Evolutionary conservation across 2,888 invertebrate genomes (phyloP).

Genomic region (Artemia sinica): DNA sequence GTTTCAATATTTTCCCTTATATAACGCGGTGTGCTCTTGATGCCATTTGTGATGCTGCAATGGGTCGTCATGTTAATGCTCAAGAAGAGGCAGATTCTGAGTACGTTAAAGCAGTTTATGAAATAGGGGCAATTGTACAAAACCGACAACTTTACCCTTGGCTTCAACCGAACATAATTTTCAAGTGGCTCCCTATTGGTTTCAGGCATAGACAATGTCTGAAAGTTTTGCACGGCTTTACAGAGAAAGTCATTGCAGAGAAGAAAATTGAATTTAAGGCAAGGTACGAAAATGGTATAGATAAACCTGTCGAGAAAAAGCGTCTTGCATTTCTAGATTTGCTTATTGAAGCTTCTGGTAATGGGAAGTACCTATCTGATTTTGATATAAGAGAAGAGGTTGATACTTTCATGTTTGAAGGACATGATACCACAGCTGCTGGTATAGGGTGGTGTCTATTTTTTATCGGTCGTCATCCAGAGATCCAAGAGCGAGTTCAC

Average conservation of each 20-base stretch:
- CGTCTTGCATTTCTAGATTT: constrained; percentile 32
- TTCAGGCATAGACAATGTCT: constrained; percentile 20
- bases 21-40: constrained; percentile 32
- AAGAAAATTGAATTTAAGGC: neutral
- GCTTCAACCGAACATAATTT: constrained; percentile 22
- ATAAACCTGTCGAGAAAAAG: constrained; percentile 6
- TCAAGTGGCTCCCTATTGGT: constrained; percentile 19
- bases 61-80: constrained; percentile 32
- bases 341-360: constrained; percentile 29
- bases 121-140: constrained; percentile 24
- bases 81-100: constrained; percentile 28
- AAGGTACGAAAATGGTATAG: neutral
- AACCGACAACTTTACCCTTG: constrained; percentile 20
- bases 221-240: constrained; percentile 23
- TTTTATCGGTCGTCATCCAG: constrained; percentile 37
- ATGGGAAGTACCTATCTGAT: constrained; percentile 27
- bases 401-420: constrained; percentile 33
- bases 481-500: constrained; percentile 31
- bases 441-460: constrained; percentile 39
- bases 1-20: constrained; percentile 31
- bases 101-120: constrained; percentile 30
- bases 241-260: constrained; percentile 18
- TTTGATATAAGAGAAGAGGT: constrained; percentile 32
- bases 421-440: constrained; percentile 42
- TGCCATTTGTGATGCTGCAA: constrained; percentile 34